These are phyloP conservation scores for Glaucomys volans DNA, from an alignment of 2,113 vertebrate genomes.

Conservation along the genomic window DNA sequence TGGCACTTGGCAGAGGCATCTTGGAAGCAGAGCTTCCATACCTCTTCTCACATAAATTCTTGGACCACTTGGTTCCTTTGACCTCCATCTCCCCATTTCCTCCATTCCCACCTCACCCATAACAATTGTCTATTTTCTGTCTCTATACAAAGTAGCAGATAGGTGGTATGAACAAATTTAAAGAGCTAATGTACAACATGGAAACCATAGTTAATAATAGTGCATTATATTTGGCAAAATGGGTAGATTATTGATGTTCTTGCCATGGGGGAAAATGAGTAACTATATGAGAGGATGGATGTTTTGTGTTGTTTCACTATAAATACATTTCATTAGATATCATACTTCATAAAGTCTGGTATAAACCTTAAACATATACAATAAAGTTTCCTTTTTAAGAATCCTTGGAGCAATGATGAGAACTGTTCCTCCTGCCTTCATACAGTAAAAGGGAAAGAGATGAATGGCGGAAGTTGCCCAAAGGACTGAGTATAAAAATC, in stretches of 20 bases:
- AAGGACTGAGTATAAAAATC: background rate
- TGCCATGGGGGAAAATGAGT: background rate
- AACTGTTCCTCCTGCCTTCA: background rate
- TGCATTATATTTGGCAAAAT: background rate
- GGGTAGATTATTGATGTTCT: background rate
- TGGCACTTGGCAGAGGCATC: background rate
- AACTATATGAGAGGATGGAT: background rate
- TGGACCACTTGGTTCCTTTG: background rate
- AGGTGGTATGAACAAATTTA: background rate
- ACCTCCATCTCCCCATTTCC: background rate
- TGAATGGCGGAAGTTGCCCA: background rate
- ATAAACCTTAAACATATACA: background rate
- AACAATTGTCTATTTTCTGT: background rate
- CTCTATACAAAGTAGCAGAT: background rate
- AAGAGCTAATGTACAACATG: background rate
- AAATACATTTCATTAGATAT: background rate
- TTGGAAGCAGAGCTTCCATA: background rate
- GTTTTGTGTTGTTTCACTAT: background rate
- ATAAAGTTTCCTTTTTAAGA: background rate
- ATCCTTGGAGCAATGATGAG: background rate
- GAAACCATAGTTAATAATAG: background rate
- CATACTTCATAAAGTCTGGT: background rate
- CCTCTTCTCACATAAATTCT: background rate
- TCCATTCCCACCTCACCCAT: background rate
- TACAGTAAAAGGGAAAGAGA: background rate